Base-by-base conservation (phyloP, 2,113 vertebrate species). In the Numida meleagris region DNA sequence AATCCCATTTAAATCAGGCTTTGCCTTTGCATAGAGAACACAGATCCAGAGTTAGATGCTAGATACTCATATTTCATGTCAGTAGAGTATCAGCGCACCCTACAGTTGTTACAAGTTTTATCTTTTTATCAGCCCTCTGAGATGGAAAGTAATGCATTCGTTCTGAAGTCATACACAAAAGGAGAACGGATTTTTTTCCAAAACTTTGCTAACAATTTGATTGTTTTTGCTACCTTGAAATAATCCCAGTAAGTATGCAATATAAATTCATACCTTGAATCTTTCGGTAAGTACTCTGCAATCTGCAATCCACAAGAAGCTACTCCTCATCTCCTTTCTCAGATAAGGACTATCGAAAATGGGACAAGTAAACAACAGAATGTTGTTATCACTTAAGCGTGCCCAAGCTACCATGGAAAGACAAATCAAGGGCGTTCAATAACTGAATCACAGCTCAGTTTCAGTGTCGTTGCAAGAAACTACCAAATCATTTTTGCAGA, bases 1-100 rank as follows among this genome's bases (percentile, higher is more conserved):
- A 92, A 95, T 84, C 50, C 61, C 71, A 85, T 82, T 93, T 92
- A 85, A 96, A 82, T 87, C 70, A 81, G 86, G 86, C 61, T 16
- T 62, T 61, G 51, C 18, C 36, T 88, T 58, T 71, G 42, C 4
- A 2, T n/a, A 40, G 46, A n/a, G 46, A 71, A 24, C 21, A 48
- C 2, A 14, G 50, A 73, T 31, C 19, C 38, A 55, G 50, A 77
- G 20, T 15, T 71, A 88, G 50, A 93, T 80, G 42, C 4, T 11
- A 43, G 61, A 25, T 81, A 86, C 55, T 91, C 88, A 77, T 45
- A 74, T 17, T 50, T 14, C 15, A 0, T 21, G 71, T 81, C 68
- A 71, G 58, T 46, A 72, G 34, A 74, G 16, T 71, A 72, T 67
- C 65, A 75, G 23, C 48, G 58, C 31, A 33, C 20, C 87, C 61